These are phyloP conservation scores for Pristionchus exspectatus DNA, from an alignment of 2,888 invertebrate genomes.

Conservation along the genomic window DNA sequence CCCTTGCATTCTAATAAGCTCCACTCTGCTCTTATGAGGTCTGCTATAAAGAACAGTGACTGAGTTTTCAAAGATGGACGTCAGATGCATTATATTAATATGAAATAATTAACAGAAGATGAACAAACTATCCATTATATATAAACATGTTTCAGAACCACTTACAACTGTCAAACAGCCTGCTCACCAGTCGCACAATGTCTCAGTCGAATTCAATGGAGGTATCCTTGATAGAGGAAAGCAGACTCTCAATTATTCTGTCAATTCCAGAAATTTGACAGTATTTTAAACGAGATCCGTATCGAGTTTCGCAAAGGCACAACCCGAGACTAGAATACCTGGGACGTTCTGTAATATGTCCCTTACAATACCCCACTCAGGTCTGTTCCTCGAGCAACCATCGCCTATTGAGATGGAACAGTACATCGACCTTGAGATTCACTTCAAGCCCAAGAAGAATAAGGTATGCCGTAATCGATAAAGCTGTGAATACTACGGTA, in stretches of 20 bases:
- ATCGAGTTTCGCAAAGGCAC: background rate
- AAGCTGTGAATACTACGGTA: background rate
- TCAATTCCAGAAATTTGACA: background rate
- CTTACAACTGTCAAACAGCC: background rate
- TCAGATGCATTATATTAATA: too few species aligned
- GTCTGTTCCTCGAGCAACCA: constrained; percentile 51
- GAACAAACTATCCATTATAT: background rate
- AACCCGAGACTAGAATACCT: background rate
- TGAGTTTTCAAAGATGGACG: background rate
- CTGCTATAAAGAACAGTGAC: background rate
- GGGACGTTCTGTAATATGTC: background rate
- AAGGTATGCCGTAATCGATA: background rate
- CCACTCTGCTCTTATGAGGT: background rate
- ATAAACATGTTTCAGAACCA: background rate
- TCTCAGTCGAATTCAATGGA: constrained; percentile 42
- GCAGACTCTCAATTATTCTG: background rate
- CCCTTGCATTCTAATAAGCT: background rate
- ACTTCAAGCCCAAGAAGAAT: constrained; percentile 58
- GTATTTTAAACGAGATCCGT: background rate
- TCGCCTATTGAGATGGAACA: constrained; percentile 57
- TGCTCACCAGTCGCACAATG: background rate
- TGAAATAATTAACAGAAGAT: background rate
- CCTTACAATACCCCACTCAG: background rate
- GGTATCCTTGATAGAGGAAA: constrained; percentile 5
- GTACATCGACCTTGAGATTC: constrained; percentile 57